Evolutionary conservation across 2,113 vertebrate species (phyloP).

Genomic region (Callionymus lyra): DNA sequence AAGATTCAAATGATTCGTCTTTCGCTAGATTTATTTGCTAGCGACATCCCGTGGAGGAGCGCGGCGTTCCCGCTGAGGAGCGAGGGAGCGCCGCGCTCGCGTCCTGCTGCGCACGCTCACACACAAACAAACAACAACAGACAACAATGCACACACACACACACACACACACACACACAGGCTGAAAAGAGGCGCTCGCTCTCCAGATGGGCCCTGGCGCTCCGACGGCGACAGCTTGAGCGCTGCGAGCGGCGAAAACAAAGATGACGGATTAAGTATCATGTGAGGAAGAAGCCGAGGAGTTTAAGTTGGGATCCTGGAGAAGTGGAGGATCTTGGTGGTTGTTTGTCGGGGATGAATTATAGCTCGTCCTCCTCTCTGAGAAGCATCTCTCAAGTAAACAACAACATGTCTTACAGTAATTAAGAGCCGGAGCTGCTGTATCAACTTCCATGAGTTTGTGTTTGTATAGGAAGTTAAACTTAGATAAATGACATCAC

Average conservation of each 20-base stretch:
- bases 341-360: conserved; percentile 32
- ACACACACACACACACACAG: no score
- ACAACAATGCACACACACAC: conserved; percentile 12
- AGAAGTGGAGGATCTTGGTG: conserved; percentile 29
- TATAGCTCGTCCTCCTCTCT: conserved; percentile 18
- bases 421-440: no score
- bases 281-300: conserved; percentile 49
- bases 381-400: neutral
- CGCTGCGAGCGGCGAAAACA: conserved; percentile 83
- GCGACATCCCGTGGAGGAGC: conserved; percentile 10
- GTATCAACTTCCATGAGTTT: no score
- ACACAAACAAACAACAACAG: conserved; percentile 12
- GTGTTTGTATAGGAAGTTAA: no score
- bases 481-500: no score
- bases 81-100: conserved; percentile 9
- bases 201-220: conserved; percentile 82
- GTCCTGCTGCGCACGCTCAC: conserved; percentile 2
- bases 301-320: conserved; percentile 33
- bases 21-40: conserved; percentile 5
- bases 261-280: conserved; percentile 90
- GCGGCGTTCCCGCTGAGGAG: conserved; percentile 12
- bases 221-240: conserved; percentile 78
- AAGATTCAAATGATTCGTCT: no score
- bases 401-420: no score
- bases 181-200: conserved; percentile 43